Evolutionary conservation across 2,888 invertebrate species (phyloP).

Genomic region (Arenicola marina): DNA sequence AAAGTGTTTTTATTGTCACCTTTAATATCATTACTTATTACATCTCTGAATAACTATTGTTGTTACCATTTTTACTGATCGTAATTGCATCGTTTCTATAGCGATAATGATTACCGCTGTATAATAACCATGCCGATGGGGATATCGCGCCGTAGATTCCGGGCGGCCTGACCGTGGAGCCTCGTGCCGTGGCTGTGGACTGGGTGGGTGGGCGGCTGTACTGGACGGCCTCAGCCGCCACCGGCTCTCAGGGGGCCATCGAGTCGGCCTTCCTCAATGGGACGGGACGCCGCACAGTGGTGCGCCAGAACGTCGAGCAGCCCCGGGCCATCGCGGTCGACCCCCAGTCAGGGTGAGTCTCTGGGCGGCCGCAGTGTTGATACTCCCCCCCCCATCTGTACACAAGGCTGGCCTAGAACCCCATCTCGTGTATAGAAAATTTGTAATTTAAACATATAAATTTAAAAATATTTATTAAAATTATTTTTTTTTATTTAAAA

Average conservation of each 20-base stretch:
- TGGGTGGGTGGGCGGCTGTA: slow-evolving; percentile 63
- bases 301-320: slow-evolving; percentile 21
- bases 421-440: no score
- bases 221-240: slow-evolving; percentile 63
- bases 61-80: background rate
- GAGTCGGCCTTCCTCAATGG: slow-evolving; percentile 8
- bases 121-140: background rate
- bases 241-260: slow-evolving; percentile 18
- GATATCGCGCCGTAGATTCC: background rate
- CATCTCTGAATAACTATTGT: background rate
- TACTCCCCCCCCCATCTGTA: background rate
- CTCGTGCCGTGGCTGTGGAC: slow-evolving; percentile 64
- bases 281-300: slow-evolving; percentile 10
- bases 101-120: no score
- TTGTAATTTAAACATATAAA: no score
- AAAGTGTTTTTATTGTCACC: background rate
- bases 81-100: no score
- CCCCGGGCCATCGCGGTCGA: slow-evolving; percentile 28
- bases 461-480: no score
- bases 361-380: background rate
- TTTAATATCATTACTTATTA: background rate
- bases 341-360: slow-evolving; percentile 10
- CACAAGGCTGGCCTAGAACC: no score
- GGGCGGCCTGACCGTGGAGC: background rate
- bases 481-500: no score